Evolutionary conservation across 1,140 invertebrate species (phyloP).

Genomic region (Carposina sasakii): DNA sequence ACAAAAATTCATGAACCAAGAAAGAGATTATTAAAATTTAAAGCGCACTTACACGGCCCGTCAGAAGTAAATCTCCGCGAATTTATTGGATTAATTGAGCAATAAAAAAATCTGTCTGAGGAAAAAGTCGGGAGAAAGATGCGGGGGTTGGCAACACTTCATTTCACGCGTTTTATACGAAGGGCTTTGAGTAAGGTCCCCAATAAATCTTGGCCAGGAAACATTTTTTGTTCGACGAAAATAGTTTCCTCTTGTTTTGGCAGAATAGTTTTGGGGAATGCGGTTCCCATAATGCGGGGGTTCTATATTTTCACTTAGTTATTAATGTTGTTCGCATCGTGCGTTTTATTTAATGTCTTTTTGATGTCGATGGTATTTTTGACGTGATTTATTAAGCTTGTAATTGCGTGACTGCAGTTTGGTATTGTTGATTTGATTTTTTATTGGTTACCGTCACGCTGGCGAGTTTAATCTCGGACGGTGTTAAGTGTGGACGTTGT

Average conservation of each 20-base stretch:
- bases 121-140: slow-evolving; percentile 21
- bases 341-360: neutral
- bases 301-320: slow-evolving; percentile 34
- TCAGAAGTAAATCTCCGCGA: slow-evolving; percentile 22
- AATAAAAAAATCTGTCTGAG: slow-evolving; percentile 44
- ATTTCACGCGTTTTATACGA: slow-evolving; percentile 66
- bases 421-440: no score
- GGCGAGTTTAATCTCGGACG: no score
- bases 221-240: slow-evolving; percentile 64
- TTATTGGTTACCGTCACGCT: no score
- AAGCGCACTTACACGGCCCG: slow-evolving; percentile 15
- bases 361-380: no score
- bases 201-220: slow-evolving; percentile 64
- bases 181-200: slow-evolving; percentile 38
- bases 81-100: slow-evolving; percentile 49
- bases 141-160: slow-evolving; percentile 50
- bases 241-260: slow-evolving; percentile 65
- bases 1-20: neutral
- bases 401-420: no score
- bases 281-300: slow-evolving; percentile 15
- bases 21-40: slow-evolving; percentile 19
- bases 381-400: no score
- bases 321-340: slow-evolving; percentile 24
- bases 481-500: no score
- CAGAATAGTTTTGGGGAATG: slow-evolving; percentile 31